Evolutionary conservation across 2,888 invertebrate genomes (phyloP), one percentile per base, ranked within the genome.

Genomic region (Luperina nickerlii): DNA sequence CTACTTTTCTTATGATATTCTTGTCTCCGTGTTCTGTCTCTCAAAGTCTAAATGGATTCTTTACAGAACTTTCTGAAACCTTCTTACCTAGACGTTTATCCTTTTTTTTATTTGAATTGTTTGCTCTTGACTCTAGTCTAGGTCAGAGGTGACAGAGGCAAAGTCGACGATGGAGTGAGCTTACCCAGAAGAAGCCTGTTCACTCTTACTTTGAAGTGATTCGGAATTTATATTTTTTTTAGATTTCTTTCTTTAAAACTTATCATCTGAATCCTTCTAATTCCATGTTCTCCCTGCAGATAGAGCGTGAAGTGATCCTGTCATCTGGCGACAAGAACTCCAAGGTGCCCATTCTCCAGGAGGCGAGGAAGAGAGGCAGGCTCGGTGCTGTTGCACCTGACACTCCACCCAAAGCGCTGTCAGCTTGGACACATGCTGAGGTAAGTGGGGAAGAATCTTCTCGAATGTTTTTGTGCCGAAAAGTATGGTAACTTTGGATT

Each of bases 251-350:
- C 45, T 11, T 45, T 11, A 45, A 45, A 45, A 11, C 45, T 11
- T 45, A 11, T 45, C 2, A 45, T 45, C 45, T 48, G 18, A n/a
- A 73, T 71, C 0, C 8, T 62, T 7, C 38, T 66, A n/a, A 79
- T 27, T 9, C 11, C 6, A 13, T 51, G 15, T 79, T 63, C 42
- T 77, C 48, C 62, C 87, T 88, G 92, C 97, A 98, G 98, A 98
- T 98, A 94, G 98, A 98, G 94, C 97, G 98, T 68, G 98, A 98
- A 95, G 98, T 98, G 89, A 98, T 98, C 77, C 94, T 98, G 78
- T 98, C 98, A 6, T 98, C 97, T 60, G 97, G 97, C 0, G 98
- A 98, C 93, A 98, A 98, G 95, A 98, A 98, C 94, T 98, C 98
- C 62, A 98, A 98, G 94, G 98, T 98, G 77, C 98, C 98, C 4